phyloP scores from a whole-genome alignment of 2,888 invertebrate genomes.

The Yponomeuta cagnagella region DNA sequence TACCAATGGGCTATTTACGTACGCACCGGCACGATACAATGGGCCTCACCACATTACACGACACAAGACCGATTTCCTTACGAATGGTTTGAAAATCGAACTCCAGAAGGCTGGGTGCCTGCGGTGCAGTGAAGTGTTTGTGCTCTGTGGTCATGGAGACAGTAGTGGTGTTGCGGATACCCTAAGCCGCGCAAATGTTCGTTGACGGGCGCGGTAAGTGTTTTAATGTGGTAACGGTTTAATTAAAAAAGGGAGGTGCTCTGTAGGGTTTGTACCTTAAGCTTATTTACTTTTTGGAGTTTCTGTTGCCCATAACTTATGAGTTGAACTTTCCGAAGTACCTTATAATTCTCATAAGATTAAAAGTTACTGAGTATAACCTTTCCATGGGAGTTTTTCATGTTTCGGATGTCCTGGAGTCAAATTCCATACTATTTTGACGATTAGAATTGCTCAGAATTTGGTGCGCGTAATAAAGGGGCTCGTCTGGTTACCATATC shows the following conservation, averaged over 20 bases:
- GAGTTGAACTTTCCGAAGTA: too few species aligned
- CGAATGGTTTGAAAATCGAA: constrained; percentile 40
- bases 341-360: too few species aligned
- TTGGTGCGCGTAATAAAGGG: too few species aligned
- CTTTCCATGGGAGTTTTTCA: too few species aligned
- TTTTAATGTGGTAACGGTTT: constrained; percentile 15
- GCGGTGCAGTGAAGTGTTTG: constrained; percentile 52
- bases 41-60: constrained; percentile 24
- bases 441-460: too few species aligned
- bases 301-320: too few species aligned
- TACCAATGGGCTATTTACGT: neutral
- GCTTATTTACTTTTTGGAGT: too few species aligned
- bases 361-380: too few species aligned
- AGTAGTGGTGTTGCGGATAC: constrained; percentile 42
- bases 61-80: constrained; percentile 10
- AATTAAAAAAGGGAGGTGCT: neutral
- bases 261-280: too few species aligned
- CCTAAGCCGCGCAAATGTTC: constrained; percentile 55
- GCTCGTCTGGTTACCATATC: too few species aligned
- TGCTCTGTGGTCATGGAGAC: constrained; percentile 47
- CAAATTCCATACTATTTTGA: too few species aligned
- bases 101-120: constrained; percentile 45
- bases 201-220: constrained; percentile 67
- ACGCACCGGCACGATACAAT: constrained; percentile 9
- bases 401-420: too few species aligned